phyloP scores from a whole-genome alignment of 2,888 invertebrate species.

The Napeogenes inachia region DNA sequence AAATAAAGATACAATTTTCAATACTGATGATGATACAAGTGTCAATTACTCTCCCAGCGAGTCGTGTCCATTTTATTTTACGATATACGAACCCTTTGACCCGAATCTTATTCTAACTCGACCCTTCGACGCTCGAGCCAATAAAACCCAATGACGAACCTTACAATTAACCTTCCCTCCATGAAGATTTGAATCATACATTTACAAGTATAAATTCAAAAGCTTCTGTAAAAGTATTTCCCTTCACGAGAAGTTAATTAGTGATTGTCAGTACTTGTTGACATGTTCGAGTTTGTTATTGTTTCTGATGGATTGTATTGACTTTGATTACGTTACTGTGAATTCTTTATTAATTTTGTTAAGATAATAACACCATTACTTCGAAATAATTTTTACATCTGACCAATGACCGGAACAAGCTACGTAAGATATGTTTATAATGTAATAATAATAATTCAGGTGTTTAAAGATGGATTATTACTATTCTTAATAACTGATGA shows the following conservation, averaged over 20 bases:
- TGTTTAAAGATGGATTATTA: no score
- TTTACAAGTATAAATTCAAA: slow-evolving; percentile 13
- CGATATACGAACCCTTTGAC: slow-evolving; percentile 39
- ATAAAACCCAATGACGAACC: slow-evolving; percentile 51
- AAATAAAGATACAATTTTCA: neutral
- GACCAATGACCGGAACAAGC: no score
- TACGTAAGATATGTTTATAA: no score
- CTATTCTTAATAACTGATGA: no score
- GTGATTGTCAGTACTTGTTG: neutral
- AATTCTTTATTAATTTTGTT: no score
- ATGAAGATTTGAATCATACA: slow-evolving; percentile 26
- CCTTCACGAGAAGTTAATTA: neutral
- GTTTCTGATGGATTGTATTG: no score
- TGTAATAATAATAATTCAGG: no score
- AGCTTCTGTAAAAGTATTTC: neutral
- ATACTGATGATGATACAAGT: slow-evolving; percentile 19
- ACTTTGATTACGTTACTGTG: no score
- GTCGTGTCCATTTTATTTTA: slow-evolving; percentile 32
- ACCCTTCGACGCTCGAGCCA: slow-evolving; percentile 39
- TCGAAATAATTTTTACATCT: no score
- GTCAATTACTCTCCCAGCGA: slow-evolving; percentile 22
- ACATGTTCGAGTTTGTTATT: no score
- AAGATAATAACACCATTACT: no score
- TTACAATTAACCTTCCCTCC: slow-evolving; percentile 47
- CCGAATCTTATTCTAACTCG: slow-evolving; percentile 38